These are phyloP conservation scores for Ceraclea dissimilis DNA, from an alignment of 2,888 invertebrate genomes.

Conservation along the genomic window DNA sequence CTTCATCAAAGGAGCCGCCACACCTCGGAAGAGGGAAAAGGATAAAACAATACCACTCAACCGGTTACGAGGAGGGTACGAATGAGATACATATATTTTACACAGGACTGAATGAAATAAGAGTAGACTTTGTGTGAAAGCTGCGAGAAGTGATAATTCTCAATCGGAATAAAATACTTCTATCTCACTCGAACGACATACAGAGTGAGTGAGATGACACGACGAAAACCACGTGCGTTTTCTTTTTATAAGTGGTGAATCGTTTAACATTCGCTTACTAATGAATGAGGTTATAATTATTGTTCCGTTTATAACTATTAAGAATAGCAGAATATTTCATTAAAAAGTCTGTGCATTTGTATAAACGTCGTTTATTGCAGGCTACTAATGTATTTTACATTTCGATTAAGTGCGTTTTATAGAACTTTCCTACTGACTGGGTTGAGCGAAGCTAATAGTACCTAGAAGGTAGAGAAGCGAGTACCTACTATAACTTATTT, in stretches of 20 bases:
- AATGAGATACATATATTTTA: background rate
- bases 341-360: too few relatives aligned
- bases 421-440: too few relatives aligned
- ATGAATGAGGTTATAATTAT: background rate
- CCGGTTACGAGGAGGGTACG: background rate
- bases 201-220: background rate
- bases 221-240: background rate
- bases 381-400: too few relatives aligned
- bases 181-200: background rate
- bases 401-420: too few relatives aligned
- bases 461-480: too few relatives aligned
- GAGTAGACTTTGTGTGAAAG: background rate
- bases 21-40: slow-evolving; percentile 15
- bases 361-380: too few relatives aligned
- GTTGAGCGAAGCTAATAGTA: too few relatives aligned
- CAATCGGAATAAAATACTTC: background rate
- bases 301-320: too few relatives aligned
- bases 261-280: background rate
- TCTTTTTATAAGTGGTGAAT: background rate
- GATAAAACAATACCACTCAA: background rate
- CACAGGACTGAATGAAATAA: background rate
- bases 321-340: too few relatives aligned
- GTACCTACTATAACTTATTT: too few relatives aligned
- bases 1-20: slow-evolving; percentile 24
- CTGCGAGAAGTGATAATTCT: background rate